Base-by-base conservation (phyloP, 2,113 vertebrate species). In the Dendropsophus ebraccatus region DNA sequence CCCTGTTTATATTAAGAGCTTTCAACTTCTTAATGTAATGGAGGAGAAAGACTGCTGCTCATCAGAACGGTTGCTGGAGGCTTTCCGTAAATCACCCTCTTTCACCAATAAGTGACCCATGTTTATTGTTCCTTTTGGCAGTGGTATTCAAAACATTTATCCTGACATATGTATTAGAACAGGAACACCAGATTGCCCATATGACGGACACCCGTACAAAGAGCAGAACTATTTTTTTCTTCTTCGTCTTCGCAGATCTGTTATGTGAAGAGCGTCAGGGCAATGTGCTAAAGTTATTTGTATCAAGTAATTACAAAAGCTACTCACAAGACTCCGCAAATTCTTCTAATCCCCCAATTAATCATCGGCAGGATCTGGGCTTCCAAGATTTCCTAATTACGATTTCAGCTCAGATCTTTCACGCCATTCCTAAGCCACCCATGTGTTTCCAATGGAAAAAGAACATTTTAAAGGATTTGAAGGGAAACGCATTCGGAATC, bases 51-150 rank as follows among this genome's bases (percentile, higher is more conserved):
- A 49, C 75, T 70, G 49, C 35, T 35, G 35, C 76, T 86, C 76
- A 72, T 80, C 76, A 45, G 80, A 86, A 86, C 65, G 80, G 37
- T 81, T 77, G 83, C 67, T 72, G 17, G 45, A 54, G 76, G 84
- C 65, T 58, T 54, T 25, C 54, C 65, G 79, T 86, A 72, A 85
- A 85, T 79, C 84, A 85, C n/a, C 50, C 72, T 52, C 60, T 78
- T 81, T 86, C 35, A 70, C 58, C 60, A 73, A 70, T 80, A 86
- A 58, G 76, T 86, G 84, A 81, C 32, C 65, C 5, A 21, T 86
- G 84, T 86, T 86, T 86, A 86, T 80, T 80, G 84, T 86, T 86
- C 84, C 35, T 81, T 37, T 70, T 81, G 65, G 84, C 50, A 86
- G 65, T 49, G 84, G 77, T 72, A 86, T 86, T 86, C 65, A 56